Base-by-base conservation (phyloP, 2,888 invertebrate genomes). In the Lomographa bimaculata region DNA sequence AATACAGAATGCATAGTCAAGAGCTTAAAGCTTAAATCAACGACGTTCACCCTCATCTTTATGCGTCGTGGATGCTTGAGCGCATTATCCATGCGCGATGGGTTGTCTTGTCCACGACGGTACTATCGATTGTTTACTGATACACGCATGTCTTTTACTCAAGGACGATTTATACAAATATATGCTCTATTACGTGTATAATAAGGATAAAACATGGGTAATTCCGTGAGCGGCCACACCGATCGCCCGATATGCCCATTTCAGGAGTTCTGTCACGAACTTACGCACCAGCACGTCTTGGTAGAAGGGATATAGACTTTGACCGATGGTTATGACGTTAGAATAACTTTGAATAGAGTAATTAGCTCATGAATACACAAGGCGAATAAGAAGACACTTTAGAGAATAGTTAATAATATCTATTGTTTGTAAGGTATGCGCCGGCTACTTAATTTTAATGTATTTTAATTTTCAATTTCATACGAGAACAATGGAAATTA, bases 271-370 rank as follows among this genome's bases (percentile, higher is more conserved):
- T 60, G 86, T 89, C 87, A 87, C 87, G 89, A 82, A 48, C 65
- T 47, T 60, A 72, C 71, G 69, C 73, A 72, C 75, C 59, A 67
- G 69, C 76, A 69, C 67, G 75, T 71, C 64, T 68, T 68, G 73
- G 74, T 71, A 76, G 72, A 74, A 70, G 77, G 76, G 65, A 76
- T 81, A 80, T 84, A 71, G 78, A 77, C 79, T 61, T 73, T 80
- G 79, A 82, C 75, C 78, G 79, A 83, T 79, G 75, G 71, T 81
- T 85, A 83, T 87, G 86, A 82, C 76, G 75, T 78, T 84, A 61
- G 85, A 86, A 87, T 87, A 86, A 82, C 81, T 86, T 79, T 85
- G 83, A 86, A 86, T 86, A 73, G 71, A 63, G 68, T 85, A 80
- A 85, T 87, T 86, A 85, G 71, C 71, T 77, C 63, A 77, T 77